phyloP scores from a whole-genome alignment of 1,140 invertebrate genomes.

The Cepaea nemoralis region DNA sequence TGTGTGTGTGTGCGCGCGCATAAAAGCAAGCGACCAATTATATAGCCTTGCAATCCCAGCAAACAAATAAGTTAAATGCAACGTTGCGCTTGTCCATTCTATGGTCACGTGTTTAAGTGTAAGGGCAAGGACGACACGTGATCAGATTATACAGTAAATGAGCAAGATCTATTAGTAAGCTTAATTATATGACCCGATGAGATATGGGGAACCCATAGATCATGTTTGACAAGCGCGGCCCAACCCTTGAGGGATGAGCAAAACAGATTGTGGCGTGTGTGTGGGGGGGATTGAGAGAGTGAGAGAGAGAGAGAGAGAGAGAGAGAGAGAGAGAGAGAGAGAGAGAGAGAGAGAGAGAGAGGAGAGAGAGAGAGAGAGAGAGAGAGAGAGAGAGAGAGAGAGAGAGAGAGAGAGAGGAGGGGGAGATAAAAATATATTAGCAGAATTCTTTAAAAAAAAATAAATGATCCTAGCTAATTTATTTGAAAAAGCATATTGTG shows the following conservation, averaged over 20 bases:
- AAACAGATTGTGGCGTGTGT: background rate
- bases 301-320: constrained; percentile 25
- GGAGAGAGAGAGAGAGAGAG: background rate
- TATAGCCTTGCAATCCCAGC: no score
- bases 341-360: constrained; percentile 22
- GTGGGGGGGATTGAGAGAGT: background rate
- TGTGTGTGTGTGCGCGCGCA: no score
- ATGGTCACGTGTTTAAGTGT: no score
- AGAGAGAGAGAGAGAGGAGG: no score
- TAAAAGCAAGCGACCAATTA: no score
- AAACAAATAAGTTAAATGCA: no score
- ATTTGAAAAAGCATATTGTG: no score
- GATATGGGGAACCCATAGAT: constrained; percentile 1
- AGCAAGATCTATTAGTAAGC: background rate
- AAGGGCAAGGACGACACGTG: background rate
- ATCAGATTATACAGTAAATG: background rate
- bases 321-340: constrained; percentile 5
- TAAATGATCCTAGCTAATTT: no score
- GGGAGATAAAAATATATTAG: no score
- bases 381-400: no score
- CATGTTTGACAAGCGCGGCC: background rate
- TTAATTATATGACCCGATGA: constrained; percentile 9
- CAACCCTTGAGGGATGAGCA: background rate
- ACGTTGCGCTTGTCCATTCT: no score
- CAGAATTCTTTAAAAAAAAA: no score